Base-by-base conservation (phyloP, 1,140 invertebrate species). In the Ridgeia piscesae region DNA sequence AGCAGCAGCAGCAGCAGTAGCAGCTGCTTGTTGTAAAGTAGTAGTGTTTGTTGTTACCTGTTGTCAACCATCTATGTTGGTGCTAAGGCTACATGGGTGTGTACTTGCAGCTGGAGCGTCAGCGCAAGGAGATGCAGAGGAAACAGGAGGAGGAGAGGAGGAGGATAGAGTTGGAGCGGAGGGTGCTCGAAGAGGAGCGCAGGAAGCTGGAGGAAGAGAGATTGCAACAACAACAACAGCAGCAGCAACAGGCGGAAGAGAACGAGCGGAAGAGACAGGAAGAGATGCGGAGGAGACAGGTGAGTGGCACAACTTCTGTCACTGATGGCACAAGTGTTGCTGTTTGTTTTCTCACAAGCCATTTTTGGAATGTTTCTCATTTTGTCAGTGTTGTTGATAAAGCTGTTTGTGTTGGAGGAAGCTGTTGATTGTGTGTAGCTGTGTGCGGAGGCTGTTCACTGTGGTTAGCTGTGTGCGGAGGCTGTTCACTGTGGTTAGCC, bases 131-230 rank as follows among this genome's bases (percentile, higher is more conserved):
- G 33, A 14, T 17, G 91, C 42, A 35, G 34, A 8, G 17, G 34
- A 35, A 50, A 42, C 34, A 93, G 77, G 93, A 94, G 92, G 93
- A 95, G 77, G 92, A 94, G 92, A 92, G 94, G 92, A 94, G 94
- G 89, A 94, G 95, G 77, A 94, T 95, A 92, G 95, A 95, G 27
- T 77, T 77, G 92, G 89, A 95, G 31, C 92, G 93, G 89, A 94
- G 94, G 89, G 92, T 94, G 92, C 93, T 95, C 50, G 93, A 93
- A 93, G 95, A 95, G 91, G 91, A 95, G 89, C 92, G 33, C 34
- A 58, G 93, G 33, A 93, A 93, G 92, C 93, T 94, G 92, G 93
- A 94, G 89, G 94, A 95, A 89, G 91, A 93, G 88, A 92, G 93
- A 91, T n/a, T 35, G 88, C 77, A 77, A 14, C 88, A 89, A 48